Evolutionary conservation across 2,888 invertebrate genomes (phyloP), one percentile per base, ranked within the genome.

Genomic region (Caenorhabditis panamensis): DNA sequence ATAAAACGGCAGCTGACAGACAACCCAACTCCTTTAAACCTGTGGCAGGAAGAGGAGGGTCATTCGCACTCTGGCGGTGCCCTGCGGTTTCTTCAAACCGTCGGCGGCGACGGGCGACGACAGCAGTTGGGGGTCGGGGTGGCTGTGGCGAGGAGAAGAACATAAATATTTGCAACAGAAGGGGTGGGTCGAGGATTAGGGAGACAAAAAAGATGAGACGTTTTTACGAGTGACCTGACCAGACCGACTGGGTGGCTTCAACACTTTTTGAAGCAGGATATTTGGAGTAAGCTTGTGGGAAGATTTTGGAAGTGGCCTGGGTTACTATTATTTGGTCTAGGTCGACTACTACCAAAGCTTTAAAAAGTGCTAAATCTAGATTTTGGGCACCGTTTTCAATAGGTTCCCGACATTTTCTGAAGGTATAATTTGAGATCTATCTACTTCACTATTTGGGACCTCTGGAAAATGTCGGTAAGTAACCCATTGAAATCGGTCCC

Each of bases 161-260:
- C 75, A 75, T 75, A 75, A 75, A 75, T 75, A 75, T 75, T 75
- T 75, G 66, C 66, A 75, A 67, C 66, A 75, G 54, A 66, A 20
- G 36, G 37, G 37, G 20, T 28, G 41, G 20, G 36, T 26, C 13
- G 18, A 61, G 75, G 64, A 67, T 59, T 66, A 66, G 26, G 13
- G 26, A 41, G 31, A 51, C 26, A 51, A 41, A 66, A 66, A 66
- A 66, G 22, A 56, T 26, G 58, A 16, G 62, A 11, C 61, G 24
- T 62, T 71, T 62, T 71, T 56, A 71, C 37, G 71, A 71, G 71
- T 63, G 71, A 71, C 71, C 71, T 63, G 71, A 37, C 62, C 61
- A n/a, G n/a, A n/a, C n/a, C n/a, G 31, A 9, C 9, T 9, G 4
- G 31, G 31, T 4, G 31, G 31, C 31, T 31, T 31, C 31, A 31